Percentiles rank a stretch among this genome's conserved stretches.
These are phyloP conservation scores for Agelas oroides DNA, from an alignment of 37 sponge, comb jelly and placozoan genomes.

Conservation along the genomic window DNA sequence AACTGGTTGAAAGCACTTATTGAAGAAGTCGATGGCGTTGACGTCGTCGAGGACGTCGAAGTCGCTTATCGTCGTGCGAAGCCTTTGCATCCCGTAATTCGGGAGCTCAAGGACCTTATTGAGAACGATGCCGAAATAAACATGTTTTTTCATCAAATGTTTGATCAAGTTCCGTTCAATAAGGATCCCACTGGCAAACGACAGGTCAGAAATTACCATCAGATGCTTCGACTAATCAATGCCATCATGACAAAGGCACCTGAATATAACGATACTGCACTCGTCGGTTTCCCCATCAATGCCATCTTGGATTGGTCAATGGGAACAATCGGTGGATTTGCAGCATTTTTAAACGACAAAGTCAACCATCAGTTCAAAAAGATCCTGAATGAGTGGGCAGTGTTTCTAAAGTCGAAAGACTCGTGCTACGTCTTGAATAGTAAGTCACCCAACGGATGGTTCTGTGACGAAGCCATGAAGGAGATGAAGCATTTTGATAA, in stretches of 20 bases:
- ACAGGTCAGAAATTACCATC: conserved; percentile 38
- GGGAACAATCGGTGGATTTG: conserved; percentile 44
- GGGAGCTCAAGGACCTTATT: conserved; percentile 13
- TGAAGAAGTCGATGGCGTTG: conserved; percentile 38
- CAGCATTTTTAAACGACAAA: conserved; percentile 39
- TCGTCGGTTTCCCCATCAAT: conserved; percentile 65
- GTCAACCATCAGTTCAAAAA: conserved; percentile 53
- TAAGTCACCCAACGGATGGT: conserved; percentile 23
- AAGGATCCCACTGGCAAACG: conserved; percentile 22
- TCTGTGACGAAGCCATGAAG: conserved; percentile 27
- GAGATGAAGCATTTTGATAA: conserved; percentile 14
- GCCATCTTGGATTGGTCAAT: conserved; percentile 55
- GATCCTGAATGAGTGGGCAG: conserved; percentile 39
- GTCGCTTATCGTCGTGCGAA: background rate
- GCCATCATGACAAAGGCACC: conserved; percentile 45
- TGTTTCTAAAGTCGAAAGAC: conserved; percentile 17
- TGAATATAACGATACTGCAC: conserved; percentile 2
- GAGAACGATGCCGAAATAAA: too few relatives aligned
- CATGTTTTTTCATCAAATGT: too few relatives aligned
- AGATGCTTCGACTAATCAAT: conserved; percentile 39
- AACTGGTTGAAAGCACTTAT: conserved; percentile 40
- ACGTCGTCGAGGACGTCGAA: background rate
- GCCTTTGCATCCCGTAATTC: background rate
- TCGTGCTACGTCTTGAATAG: conserved; percentile 48
- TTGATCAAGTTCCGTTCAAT: too few relatives aligned